Conservation (phyloP, 2,113 vertebrate species). For the Leptobrachium leishanense region DNA sequence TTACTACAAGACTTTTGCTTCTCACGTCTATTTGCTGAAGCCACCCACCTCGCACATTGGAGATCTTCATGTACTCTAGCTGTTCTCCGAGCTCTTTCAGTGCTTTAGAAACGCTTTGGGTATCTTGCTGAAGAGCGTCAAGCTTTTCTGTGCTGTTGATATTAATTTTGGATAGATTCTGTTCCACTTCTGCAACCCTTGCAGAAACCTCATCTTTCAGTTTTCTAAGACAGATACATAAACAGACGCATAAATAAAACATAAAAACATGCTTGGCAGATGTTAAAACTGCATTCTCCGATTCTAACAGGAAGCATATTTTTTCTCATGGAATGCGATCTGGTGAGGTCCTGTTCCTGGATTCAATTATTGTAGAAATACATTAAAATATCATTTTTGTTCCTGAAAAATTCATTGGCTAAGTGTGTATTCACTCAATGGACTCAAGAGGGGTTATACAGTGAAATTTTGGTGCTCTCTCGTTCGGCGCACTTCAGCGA, state of each 20-base stretch:
- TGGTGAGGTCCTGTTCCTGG: no score
- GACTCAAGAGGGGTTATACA: no score
- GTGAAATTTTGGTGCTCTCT: no score
- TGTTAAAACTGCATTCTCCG: neutral
- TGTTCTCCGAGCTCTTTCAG: slow-evolving; percentile 86
- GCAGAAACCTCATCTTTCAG: slow-evolving; percentile 77
- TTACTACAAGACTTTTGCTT: no score
- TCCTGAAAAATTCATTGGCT: no score
- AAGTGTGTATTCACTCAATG: no score
- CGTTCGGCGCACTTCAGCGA: no score
- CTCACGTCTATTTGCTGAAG: neutral
- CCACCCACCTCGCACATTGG: slow-evolving; percentile 84
- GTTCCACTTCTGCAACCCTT: slow-evolving; percentile 77
- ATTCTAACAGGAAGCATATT: neutral
- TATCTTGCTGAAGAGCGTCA: slow-evolving; percentile 70
- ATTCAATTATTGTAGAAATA: no score
- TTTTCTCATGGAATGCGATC: neutral
- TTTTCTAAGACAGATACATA: slow-evolving; percentile 68
- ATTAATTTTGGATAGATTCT: slow-evolving; percentile 68
- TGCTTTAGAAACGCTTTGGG: slow-evolving; percentile 74
- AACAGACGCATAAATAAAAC: neutral
- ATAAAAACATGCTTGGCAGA: neutral
- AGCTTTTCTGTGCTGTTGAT: slow-evolving; percentile 73
- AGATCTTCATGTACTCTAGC: slow-evolving; percentile 93
- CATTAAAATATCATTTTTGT: no score